Evolutionary conservation across 2,797 vertebrate genomes (phyloP).

Genomic region (Gymnothorax javanicus): DNA sequence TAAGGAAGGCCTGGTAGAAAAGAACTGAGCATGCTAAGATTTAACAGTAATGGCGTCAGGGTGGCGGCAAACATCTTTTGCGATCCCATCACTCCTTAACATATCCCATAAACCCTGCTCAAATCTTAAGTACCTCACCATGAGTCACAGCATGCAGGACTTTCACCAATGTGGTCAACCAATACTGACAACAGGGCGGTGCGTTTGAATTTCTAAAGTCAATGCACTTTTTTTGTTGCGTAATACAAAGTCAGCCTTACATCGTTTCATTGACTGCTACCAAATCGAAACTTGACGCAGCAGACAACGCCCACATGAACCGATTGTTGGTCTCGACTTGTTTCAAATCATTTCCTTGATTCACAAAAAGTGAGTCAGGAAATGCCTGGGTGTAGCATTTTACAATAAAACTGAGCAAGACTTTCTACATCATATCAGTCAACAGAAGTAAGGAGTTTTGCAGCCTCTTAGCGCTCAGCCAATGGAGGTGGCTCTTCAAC

Average conservation of each 20-base stretch:
- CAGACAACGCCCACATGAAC: too few species aligned
- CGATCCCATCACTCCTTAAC: background rate
- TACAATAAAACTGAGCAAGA: too few species aligned
- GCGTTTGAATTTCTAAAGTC: background rate
- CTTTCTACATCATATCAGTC: too few species aligned
- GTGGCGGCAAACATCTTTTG: background rate
- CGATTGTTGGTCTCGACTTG: too few species aligned
- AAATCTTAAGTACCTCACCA: background rate
- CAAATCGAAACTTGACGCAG: too few species aligned
- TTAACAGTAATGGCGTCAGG: background rate
- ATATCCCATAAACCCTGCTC: background rate
- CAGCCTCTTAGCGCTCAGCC: too few species aligned
- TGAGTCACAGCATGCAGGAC: background rate
- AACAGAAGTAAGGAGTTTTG: too few species aligned
- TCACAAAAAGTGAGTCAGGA: too few species aligned
- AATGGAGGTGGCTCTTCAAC: too few species aligned
- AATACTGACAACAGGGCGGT: background rate
- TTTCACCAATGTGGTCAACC: background rate
- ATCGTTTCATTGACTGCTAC: background rate
- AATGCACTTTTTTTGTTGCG: background rate
- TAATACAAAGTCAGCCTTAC: background rate
- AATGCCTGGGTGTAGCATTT: too few species aligned
- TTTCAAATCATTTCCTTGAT: too few species aligned
- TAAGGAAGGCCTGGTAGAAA: background rate
- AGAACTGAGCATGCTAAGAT: background rate